Base-by-base conservation (phyloP, 23 tunicate genomes). In the Aplidium turbinatum region DNA sequence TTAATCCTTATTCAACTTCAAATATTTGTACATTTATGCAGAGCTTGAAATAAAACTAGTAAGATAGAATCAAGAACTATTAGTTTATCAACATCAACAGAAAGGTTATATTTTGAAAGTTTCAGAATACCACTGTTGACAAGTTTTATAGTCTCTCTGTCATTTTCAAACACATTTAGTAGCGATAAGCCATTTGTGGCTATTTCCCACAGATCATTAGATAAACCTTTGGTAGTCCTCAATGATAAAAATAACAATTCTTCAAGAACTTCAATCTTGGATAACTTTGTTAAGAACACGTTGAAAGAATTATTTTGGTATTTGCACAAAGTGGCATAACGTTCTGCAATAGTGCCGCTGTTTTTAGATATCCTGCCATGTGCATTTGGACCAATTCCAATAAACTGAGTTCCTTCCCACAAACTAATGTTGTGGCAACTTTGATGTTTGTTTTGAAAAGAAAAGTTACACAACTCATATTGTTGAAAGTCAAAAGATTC, bases 381-480 rank as follows among this genome's bases (percentile, higher is more conserved):
- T 6, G 74, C 53, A 36, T 0, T 21, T 68, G 74, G 56, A 18
- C 74, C 74, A 0, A 68, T 40, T 27, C 74, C 74, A 23, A 68
- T 38, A 45, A 39, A 68, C 31, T 38, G 55, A 0, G 11, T 24
- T 0, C 74, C 74, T 21, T 38, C 22, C 54, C 54, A 68, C 27
- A 68, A 68, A 0, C 53, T 68, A 22, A 34, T 38, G 27, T 68
- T 39, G 0, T 45, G 55, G 13, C 28, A 36, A 0, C 55, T 38
- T 1, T 21, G 25, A 28, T 45, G 31, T 18, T 39, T n/a, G n/a
- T n/a, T 27, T 11, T 11, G 27, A 24, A 39, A n/a, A 23, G 74
- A 22, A 68, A 68, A 68, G 27, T 68, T 0, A 34, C 74, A 68
- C 26, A 68, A 28, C 31, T 68, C 54, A 25, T 68, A 68, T 68